Conservation (phyloP, 2,888 invertebrate genomes). For the Drosophila lutescens region DNA sequence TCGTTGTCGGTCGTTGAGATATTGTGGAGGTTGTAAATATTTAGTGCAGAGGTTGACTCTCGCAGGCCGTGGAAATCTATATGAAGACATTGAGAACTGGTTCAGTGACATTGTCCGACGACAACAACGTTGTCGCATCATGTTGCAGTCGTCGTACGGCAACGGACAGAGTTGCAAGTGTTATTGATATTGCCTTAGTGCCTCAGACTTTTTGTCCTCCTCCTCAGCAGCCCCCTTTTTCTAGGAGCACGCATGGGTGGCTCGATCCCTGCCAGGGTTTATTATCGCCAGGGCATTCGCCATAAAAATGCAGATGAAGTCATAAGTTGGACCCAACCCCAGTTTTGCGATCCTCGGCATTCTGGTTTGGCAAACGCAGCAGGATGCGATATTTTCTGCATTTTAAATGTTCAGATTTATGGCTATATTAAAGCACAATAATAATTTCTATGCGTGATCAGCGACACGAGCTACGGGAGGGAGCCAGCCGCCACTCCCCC, state of each 20-base stretch:
- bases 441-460: conserved; percentile 78
- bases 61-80: conserved; percentile 57
- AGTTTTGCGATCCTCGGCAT: conserved; percentile 2
- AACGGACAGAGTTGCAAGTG: conserved; percentile 68
- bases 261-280: conserved; percentile 65
- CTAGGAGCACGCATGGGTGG: conserved; percentile 78
- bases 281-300: conserved; percentile 65
- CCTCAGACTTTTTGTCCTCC: conserved; percentile 17
- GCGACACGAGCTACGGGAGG: conserved; percentile 57
- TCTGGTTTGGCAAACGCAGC: conserved; percentile 50
- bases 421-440: conserved; percentile 78
- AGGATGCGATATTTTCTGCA: conserved; percentile 73
- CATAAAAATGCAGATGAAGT: conserved; percentile 79
- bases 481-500: neutral
- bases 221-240: neutral
- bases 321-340: conserved; percentile 62
- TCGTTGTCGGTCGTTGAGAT: conserved; percentile 71
- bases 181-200: conserved; percentile 77
- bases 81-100: conserved; percentile 82
- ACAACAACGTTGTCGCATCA: conserved; percentile 69
- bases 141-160: conserved; percentile 64
- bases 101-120: conserved; percentile 78
- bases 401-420: conserved; percentile 77
- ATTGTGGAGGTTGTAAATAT: conserved; percentile 81
- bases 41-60: conserved; percentile 77